Evolutionary conservation across 2,113 vertebrate species (phyloP).

Genomic region (Phalacrocorax carbo): DNA sequence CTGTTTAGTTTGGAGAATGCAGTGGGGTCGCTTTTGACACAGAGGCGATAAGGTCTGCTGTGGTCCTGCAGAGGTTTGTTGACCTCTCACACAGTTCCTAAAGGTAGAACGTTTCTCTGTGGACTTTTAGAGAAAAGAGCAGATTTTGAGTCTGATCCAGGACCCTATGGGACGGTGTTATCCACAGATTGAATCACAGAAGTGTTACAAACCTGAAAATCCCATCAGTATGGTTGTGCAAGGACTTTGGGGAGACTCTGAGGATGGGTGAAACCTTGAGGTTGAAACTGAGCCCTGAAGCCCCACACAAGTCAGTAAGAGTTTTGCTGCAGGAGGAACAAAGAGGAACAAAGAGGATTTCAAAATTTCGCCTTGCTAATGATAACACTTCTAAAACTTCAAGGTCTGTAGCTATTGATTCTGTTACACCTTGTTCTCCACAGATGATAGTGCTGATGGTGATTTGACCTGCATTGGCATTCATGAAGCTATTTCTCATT

Average conservation of each 20-base stretch:
- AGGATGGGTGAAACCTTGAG: neutral
- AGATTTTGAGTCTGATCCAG: neutral
- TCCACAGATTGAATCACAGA: neutral
- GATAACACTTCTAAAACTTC: neutral
- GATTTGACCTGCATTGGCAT: neutral
- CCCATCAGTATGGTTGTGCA: fast-evolving
- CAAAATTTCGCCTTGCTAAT: neutral
- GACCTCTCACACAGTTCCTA: neutral
- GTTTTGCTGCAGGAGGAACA: neutral
- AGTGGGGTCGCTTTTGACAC: neutral
- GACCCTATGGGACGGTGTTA: no score
- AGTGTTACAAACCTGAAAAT: neutral
- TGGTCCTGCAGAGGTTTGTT: neutral
- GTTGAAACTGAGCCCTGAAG: neutral
- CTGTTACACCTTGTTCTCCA: neutral
- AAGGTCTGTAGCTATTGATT: neutral
- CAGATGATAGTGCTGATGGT: neutral
- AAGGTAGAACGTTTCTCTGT: neutral
- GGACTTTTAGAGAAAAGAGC: neutral
- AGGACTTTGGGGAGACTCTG: fast-evolving
- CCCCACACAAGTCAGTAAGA: neutral
- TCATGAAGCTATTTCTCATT: constrained; percentile 3
- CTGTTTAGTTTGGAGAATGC: neutral
- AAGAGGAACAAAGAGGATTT: neutral
- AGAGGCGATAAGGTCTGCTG: neutral